These are phyloP conservation scores for Sebastes cheni DNA, from an alignment of 2,797 vertebrate species.

Conservation along the genomic window DNA sequence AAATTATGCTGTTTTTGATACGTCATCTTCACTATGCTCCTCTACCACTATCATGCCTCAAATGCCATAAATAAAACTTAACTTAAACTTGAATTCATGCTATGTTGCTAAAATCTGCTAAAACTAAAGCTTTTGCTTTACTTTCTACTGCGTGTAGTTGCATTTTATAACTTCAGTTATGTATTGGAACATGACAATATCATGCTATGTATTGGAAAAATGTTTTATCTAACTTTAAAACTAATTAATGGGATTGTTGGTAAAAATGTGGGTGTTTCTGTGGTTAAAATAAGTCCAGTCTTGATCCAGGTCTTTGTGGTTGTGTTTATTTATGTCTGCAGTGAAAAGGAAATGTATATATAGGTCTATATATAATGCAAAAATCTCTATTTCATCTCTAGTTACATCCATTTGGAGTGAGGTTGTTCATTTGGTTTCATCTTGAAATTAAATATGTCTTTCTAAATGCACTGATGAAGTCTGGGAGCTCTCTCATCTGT, in stretches of 20 bases:
- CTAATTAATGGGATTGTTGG: not conserved
- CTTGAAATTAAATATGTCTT: not conserved
- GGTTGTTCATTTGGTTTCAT: not conserved
- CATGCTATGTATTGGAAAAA: not conserved
- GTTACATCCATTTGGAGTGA: not conserved
- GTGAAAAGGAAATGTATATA: not conserved
- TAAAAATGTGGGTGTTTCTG: not conserved
- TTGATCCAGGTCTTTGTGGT: not conserved
- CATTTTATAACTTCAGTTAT: not conserved
- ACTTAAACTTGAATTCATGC: not conserved
- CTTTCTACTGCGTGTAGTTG: not conserved
- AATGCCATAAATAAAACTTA: not conserved
- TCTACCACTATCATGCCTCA: too few species aligned
- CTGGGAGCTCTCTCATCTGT: not conserved
- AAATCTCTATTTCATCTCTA: not conserved
- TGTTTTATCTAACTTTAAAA: not conserved
- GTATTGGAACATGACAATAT: not conserved
- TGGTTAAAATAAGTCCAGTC: not conserved
- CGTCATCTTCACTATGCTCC: too few species aligned
- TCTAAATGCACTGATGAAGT: fast-evolving
- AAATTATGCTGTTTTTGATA: too few species aligned
- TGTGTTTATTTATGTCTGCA: not conserved
- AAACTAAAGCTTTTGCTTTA: not conserved
- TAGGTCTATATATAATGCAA: too few species aligned
- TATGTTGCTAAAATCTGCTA: not conserved